These are phyloP conservation scores for Callimorpha dominula DNA, from an alignment of 2,888 invertebrate species.

Conservation along the genomic window DNA sequence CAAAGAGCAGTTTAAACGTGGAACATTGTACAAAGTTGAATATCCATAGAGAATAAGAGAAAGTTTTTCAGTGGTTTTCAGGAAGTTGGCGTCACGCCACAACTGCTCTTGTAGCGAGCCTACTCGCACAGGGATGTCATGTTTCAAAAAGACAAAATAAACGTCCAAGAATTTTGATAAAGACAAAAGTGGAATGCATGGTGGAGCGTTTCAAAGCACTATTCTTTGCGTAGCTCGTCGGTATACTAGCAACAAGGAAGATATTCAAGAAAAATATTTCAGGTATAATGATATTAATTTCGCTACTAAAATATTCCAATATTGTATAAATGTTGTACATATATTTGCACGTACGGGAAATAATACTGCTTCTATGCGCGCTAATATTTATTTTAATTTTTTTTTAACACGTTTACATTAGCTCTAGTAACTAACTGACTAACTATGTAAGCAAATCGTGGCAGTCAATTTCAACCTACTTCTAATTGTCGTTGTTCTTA, in stretches of 20 bases:
- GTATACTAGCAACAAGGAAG: not conserved
- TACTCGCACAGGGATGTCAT: conserved; percentile 43
- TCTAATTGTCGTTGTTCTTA: too few relatives aligned
- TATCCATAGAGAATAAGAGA: conserved; percentile 37
- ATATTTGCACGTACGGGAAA: too few relatives aligned
- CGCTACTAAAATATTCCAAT: too few relatives aligned
- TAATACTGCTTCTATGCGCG: too few relatives aligned
- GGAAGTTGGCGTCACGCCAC: conserved; percentile 55
- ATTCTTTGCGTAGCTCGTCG: not conserved
- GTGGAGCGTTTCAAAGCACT: not conserved
- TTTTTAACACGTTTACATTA: too few relatives aligned
- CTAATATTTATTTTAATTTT: too few relatives aligned
- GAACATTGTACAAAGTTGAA: conserved; percentile 25
- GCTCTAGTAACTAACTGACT: too few relatives aligned
- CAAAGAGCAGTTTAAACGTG: conserved; percentile 14
- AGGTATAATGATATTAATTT: too few relatives aligned
- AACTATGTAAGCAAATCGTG: too few relatives aligned
- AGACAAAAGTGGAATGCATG: not conserved
- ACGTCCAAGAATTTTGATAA: conserved; percentile 26
- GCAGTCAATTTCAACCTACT: too few relatives aligned
- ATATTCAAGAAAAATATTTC: not conserved
- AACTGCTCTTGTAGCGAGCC: conserved; percentile 32
- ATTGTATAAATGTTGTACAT: too few relatives aligned
- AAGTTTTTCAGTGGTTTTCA: conserved; percentile 52
- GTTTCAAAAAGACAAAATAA: conserved; percentile 37